A percentile compares a stretch with the other conserved stretches of the same genome.
phyloP scores from a whole-genome alignment of 2,797 vertebrate genomes.

The Danio choprae region DNA sequence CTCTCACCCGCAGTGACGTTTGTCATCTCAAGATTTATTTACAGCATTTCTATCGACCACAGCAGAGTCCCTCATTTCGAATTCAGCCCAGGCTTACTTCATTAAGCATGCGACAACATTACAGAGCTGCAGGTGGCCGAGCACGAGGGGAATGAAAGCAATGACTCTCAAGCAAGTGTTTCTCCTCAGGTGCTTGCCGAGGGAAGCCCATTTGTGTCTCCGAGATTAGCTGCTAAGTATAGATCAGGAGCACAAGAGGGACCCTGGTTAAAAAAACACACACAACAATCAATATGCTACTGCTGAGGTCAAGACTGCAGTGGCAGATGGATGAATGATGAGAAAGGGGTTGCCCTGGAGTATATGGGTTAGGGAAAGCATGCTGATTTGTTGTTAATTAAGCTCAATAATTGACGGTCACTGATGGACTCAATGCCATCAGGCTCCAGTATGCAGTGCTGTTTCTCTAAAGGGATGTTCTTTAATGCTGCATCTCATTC shows the following conservation, averaged over 20 bases:
- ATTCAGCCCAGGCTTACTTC: not conserved
- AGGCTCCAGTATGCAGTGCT: not conserved
- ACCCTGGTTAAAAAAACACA: not conserved
- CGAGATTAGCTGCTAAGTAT: constrained; percentile 4
- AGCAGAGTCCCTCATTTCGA: constrained; percentile 19
- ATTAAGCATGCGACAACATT: constrained; percentile 7
- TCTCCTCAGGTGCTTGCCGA: not conserved
- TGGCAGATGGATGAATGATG: not conserved
- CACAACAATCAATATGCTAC: not conserved
- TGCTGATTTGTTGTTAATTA: constrained; percentile 38
- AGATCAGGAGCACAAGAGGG: not conserved
- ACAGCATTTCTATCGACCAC: constrained; percentile 23
- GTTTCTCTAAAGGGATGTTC: not conserved
- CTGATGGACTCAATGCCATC: not conserved
- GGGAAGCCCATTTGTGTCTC: constrained; percentile 9
- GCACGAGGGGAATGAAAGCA: constrained; percentile 22
- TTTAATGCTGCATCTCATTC: constrained; percentile 24
- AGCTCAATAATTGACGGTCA: constrained; percentile 7
- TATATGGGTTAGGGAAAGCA: constrained; percentile 11
- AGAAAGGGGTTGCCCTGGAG: not conserved
- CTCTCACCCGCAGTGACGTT: not conserved
- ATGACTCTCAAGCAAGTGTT: not conserved
- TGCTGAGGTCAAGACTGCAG: not conserved
- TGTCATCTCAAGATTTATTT: constrained; percentile 24
- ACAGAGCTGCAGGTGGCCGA: constrained; percentile 7